These are phyloP conservation scores for Rhipidura dahli DNA, from an alignment of 2,113 vertebrate genomes.

Conservation along the genomic window DNA sequence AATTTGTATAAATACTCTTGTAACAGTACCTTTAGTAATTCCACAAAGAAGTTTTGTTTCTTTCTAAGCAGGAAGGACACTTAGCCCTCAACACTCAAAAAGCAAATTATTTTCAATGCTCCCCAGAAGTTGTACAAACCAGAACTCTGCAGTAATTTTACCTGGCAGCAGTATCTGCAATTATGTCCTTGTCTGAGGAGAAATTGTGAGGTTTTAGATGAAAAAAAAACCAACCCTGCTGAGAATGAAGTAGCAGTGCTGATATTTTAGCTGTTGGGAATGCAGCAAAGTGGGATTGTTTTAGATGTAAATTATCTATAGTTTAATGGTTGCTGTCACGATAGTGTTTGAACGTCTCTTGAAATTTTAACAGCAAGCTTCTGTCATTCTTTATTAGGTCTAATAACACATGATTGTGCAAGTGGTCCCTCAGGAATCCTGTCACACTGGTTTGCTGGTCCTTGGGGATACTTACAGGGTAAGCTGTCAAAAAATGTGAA, in stretches of 20 bases:
- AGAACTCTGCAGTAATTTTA: not conserved
- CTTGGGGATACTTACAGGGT: not conserved
- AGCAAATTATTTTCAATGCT: not conserved
- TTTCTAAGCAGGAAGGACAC: not conserved
- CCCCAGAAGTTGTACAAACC: not conserved
- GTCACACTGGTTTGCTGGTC: not conserved
- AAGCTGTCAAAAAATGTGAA: not conserved
- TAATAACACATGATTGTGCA: not conserved
- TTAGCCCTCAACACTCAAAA: not conserved
- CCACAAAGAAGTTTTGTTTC: not conserved
- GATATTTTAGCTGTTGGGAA: not conserved
- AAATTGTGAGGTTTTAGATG: not conserved
- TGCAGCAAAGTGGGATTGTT: not conserved
- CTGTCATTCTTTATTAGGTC: not conserved
- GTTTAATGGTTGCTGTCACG: not conserved
- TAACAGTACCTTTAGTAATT: not conserved
- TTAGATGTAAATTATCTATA: not conserved
- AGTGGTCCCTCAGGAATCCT: not conserved
- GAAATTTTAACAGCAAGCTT: not conserved
- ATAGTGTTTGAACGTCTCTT: not conserved
- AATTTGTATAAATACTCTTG: not conserved
- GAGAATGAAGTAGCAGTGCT: not conserved
- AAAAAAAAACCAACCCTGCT: not conserved
- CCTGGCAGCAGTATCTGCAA: not conserved
- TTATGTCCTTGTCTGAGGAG: not conserved